Percentiles rank a stretch among this genome's conserved stretches.
Conservation (phyloP, 2,888 invertebrate genomes). For the Cephus nigrinus region DNA sequence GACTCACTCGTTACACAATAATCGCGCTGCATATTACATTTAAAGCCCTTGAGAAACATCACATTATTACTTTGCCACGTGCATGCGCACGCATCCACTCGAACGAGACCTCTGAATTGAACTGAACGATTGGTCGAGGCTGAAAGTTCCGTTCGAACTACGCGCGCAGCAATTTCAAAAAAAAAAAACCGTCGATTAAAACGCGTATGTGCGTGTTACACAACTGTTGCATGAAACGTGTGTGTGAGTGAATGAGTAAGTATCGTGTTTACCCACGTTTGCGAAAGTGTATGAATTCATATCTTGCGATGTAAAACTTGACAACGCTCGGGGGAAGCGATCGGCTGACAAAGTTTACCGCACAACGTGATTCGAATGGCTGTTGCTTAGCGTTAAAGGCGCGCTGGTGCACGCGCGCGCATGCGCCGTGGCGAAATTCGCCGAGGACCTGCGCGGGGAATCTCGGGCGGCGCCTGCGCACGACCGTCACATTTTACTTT, state of each 20-base stretch:
- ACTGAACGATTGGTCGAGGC: background rate
- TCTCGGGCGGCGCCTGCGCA: background rate
- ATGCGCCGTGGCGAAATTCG: background rate
- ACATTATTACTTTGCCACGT: conserved; percentile 31
- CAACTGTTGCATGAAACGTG: background rate
- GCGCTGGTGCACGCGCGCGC: background rate
- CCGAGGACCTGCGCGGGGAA: background rate
- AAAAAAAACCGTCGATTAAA: background rate
- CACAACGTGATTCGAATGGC: background rate
- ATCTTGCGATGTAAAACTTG: background rate
- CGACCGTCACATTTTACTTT: background rate
- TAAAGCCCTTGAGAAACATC: conserved; percentile 41
- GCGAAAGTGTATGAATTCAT: background rate
- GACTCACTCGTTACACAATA: background rate
- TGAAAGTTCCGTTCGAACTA: conserved; percentile 6
- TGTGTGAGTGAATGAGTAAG: background rate
- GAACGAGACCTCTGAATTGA: background rate
- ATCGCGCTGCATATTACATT: conserved; percentile 24
- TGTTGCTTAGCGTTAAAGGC: background rate
- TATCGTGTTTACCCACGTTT: background rate
- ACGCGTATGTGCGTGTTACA: background rate
- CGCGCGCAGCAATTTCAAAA: conserved; percentile 18
- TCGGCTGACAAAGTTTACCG: background rate
- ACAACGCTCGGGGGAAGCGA: background rate
- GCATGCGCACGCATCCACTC: background rate